Percentiles rank a stretch among this genome's conserved stretches.
Evolutionary conservation across 1,140 invertebrate genomes (phyloP).

Genomic region (Hypsibius dujardini): DNA sequence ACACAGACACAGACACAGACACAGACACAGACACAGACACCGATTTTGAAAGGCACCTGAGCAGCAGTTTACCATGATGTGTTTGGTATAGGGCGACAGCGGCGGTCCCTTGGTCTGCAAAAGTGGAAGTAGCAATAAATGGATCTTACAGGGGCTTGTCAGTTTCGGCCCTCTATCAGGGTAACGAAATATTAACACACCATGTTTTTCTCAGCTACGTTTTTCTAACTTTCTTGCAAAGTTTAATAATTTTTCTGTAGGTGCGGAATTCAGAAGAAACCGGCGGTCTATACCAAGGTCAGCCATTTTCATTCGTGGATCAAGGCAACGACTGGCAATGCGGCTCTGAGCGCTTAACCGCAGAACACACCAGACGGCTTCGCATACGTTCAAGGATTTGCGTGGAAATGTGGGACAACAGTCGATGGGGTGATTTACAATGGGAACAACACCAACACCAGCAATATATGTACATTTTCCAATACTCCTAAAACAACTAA

Average conservation of each 20-base stretch:
- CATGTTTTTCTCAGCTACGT: neutral
- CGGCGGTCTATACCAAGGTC: neutral
- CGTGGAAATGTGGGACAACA: no score
- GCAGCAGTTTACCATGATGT: neutral
- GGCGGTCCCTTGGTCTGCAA: neutral
- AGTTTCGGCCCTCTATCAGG: neutral
- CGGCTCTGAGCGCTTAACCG: neutral
- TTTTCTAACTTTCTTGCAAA: neutral
- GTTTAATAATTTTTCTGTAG: neutral
- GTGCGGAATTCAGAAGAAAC: neutral
- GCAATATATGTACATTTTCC: no score
- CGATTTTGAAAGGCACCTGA: neutral
- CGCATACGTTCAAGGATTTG: no score
- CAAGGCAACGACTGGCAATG: conserved; percentile 8
- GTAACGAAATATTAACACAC: neutral
- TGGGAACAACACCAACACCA: no score
- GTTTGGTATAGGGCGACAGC: conserved; percentile 9
- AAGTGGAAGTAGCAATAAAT: neutral
- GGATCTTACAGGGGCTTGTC: neutral
- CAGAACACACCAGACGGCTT: no score
- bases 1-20: no score
- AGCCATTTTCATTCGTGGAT: neutral
- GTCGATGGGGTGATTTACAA: no score
- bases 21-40: neutral
- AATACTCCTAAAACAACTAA: no score